Percentiles rank a stretch among this genome's conserved stretches.
phyloP scores from a whole-genome alignment of 2,113 vertebrate genomes.

The rat (Rattus norvegicus) region GRCr8 NC_086019.1:187263001-187263500 shows the following conservation, averaged over 20 bases:
- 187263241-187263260: neutral
- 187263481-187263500: neutral
- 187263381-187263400: neutral
- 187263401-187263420: neutral
- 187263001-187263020: neutral
- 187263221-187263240: neutral
- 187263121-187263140: slow-evolving; percentile 97
- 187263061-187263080: slow-evolving; percentile 96
- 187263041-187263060: slow-evolving; percentile 86
- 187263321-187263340: neutral
- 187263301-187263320: neutral
- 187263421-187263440: neutral
- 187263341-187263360: neutral
- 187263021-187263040: neutral
- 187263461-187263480: neutral
- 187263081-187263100: slow-evolving; percentile 95
- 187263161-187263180: neutral
- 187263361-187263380: neutral
- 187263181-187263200: neutral
- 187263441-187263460: neutral
- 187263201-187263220: too few species aligned
- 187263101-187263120: slow-evolving; percentile 97
- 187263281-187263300: neutral
- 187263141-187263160: slow-evolving; percentile 42
- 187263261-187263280: too few species aligned